Percentiles rank a stretch among this genome's conserved stretches.
Conservation (phyloP, 2,113 vertebrate genomes). For the Mionectes macconnelli region DNA sequence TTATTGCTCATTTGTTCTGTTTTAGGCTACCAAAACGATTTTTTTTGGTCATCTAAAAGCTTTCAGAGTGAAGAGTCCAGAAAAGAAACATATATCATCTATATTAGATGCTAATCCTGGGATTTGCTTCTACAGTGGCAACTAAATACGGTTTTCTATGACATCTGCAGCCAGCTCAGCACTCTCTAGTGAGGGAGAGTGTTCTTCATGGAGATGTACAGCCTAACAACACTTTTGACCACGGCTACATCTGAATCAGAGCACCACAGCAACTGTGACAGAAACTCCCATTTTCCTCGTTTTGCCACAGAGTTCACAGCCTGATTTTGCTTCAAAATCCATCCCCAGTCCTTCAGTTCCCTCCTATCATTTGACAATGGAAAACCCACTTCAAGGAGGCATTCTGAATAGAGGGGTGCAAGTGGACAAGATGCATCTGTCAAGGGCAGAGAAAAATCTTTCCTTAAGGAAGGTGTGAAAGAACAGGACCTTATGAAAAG, state of each 20-base stretch:
- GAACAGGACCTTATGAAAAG: neutral
- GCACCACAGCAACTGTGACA: neutral
- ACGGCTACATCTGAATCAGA: neutral
- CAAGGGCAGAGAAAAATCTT: neutral
- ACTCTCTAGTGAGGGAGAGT: neutral
- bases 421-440: neutral
- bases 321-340: neutral
- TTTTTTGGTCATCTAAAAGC: neutral
- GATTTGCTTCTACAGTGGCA: neutral
- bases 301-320: neutral
- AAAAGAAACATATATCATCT: neutral
- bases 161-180: neutral
- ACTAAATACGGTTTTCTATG: neutral
- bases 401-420: neutral
- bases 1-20: slow-evolving; percentile 34
- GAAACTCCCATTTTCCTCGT: neutral
- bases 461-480: neutral
- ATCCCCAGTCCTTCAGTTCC: neutral
- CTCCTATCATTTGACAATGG: neutral
- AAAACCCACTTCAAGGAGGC: neutral
- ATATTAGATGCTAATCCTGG: neutral
- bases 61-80: neutral
- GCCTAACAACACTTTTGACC: neutral
- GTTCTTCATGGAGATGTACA: neutral
- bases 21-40: slow-evolving; percentile 11